These are phyloP conservation scores for Enteromius fasciolatus DNA, from an alignment of 2,797 vertebrate species.

Conservation along the genomic window DNA sequence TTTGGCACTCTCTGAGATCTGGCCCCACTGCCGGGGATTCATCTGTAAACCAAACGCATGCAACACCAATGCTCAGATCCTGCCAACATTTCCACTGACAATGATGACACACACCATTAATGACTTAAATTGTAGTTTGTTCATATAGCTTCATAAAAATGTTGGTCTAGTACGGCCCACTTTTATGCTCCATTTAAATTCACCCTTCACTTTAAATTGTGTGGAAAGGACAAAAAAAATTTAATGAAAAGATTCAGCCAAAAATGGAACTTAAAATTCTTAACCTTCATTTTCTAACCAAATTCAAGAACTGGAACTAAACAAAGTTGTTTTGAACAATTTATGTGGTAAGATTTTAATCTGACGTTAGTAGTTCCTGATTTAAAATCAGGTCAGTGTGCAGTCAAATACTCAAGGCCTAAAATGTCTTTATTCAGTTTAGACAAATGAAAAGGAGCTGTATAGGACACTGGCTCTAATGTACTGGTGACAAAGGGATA, in stretches of 20 bases:
- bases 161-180: background rate
- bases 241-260: background rate
- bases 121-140: background rate
- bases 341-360: background rate
- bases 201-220: background rate
- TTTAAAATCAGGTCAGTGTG: background rate
- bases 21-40: conserved; percentile 97
- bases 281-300: background rate
- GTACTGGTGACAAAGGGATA: background rate
- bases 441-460: background rate
- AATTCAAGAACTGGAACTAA: background rate
- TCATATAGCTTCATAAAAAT: background rate
- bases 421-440: background rate
- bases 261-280: background rate
- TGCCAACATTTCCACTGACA: background rate
- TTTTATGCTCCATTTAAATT: background rate
- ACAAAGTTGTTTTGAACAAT: background rate
- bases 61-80: background rate
- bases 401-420: background rate
- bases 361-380: background rate
- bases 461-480: background rate
- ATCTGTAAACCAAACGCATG: conserved; percentile 76
- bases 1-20: conserved; percentile 99
- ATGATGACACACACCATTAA: background rate
- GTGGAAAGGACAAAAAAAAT: background rate